A percentile compares a stretch with the other conserved stretches of the same genome.
Conservation (phyloP, 2,797 vertebrate genomes). For the Acrossocheilus wenchowensis region DNA sequence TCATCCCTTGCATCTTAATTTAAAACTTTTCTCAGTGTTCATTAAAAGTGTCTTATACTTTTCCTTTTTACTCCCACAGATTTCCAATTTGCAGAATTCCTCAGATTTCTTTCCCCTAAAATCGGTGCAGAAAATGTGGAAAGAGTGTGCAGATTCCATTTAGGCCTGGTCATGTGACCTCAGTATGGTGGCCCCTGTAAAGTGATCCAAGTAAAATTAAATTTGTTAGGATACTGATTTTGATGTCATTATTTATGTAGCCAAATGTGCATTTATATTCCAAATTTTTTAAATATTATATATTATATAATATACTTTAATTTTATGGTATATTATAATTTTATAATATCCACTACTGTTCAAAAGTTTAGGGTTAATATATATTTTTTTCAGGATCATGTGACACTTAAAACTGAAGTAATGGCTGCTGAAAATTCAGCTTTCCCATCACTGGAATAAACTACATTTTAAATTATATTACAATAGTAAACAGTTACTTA, state of each 20-base stretch:
- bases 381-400: background rate
- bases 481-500: background rate
- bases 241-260: background rate
- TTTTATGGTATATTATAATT: background rate
- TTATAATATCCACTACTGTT: background rate
- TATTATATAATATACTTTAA: background rate
- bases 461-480: background rate
- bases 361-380: background rate
- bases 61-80: background rate
- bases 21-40: background rate
- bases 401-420: background rate
- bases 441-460: background rate
- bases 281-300: background rate
- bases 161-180: background rate
- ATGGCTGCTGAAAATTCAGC: background rate
- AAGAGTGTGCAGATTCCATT: background rate
- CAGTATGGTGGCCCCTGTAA: background rate
- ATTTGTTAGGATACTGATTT: background rate
- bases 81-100: background rate
- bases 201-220: background rate
- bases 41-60: background rate
- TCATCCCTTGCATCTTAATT: background rate
- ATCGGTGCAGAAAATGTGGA: background rate
- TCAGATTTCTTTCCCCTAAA: background rate
- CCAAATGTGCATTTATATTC: background rate